Evolutionary conservation across 2,888 invertebrate genomes (phyloP).

Genomic region (Gerris lacustris): DNA sequence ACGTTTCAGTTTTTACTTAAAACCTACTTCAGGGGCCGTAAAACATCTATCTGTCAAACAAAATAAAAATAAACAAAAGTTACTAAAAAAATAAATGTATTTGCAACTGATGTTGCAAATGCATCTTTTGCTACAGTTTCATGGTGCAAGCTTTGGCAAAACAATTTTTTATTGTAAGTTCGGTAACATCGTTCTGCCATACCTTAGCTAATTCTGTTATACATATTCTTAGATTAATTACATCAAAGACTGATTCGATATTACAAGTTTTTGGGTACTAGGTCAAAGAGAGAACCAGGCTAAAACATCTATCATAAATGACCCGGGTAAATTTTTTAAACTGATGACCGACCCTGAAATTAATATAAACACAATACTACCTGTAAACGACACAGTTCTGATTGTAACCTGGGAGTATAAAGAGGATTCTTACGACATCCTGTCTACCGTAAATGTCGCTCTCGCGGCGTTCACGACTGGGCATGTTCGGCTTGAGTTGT

Average conservation of each 20-base stretch:
- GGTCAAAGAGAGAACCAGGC: not conserved
- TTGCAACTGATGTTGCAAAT: no score
- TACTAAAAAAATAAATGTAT: no score
- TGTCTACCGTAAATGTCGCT: constrained; percentile 14
- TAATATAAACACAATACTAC: not conserved
- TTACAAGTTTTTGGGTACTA: not conserved
- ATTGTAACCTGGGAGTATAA: constrained; percentile 14
- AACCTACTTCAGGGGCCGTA: no score
- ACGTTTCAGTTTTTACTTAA: no score
- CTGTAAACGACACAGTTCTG: constrained; percentile 1
- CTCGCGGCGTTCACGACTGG: constrained; percentile 16
- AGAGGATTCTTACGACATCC: not conserved
- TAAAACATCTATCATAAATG: constrained; percentile 19
- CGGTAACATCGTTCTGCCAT: no score
- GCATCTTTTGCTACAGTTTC: no score
- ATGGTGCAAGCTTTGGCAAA: no score
- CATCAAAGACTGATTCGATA: not conserved
- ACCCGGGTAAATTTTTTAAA: constrained; percentile 11
- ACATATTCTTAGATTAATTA: no score
- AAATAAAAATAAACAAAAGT: no score
- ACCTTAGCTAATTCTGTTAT: no score
- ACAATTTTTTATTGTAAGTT: no score
- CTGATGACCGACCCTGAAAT: constrained; percentile 3
- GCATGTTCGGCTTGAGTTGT: constrained; percentile 16
- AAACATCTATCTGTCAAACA: no score